These are phyloP conservation scores for Calephelis virginiensis DNA, from an alignment of 1,140 invertebrate genomes.

Conservation along the genomic window DNA sequence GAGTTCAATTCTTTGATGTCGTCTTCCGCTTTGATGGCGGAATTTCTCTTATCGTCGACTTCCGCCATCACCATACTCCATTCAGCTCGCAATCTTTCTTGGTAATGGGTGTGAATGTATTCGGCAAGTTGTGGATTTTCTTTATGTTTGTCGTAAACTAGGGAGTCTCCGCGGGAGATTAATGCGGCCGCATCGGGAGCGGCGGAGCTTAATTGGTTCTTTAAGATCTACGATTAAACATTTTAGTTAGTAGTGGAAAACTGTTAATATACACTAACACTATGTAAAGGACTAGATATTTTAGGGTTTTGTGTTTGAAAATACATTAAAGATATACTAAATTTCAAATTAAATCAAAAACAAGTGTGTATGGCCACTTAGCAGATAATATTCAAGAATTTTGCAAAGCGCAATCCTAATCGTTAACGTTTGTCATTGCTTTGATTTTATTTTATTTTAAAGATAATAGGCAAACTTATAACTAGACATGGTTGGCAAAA, in stretches of 20 bases:
- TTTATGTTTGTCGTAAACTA: conserved; percentile 80
- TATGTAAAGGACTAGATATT: no score
- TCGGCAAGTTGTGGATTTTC: conserved; percentile 78
- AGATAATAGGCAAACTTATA: no score
- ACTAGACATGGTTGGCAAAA: no score
- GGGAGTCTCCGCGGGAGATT: conserved; percentile 87
- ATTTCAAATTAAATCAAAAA: no score
- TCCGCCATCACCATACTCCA: conserved; percentile 85
- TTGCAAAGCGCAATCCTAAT: not conserved
- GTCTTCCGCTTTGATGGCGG: conserved; percentile 81
- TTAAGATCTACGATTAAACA: conserved; percentile 76
- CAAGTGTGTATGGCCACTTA: no score
- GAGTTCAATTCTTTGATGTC: conserved; percentile 74
- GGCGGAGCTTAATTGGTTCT: conserved; percentile 81
- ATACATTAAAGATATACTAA: no score
- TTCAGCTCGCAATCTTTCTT: conserved; percentile 81
- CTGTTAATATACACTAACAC: no score
- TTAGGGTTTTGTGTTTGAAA: no score
- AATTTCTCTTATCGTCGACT: conserved; percentile 79
- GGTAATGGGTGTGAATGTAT: conserved; percentile 79
- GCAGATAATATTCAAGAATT: no score
- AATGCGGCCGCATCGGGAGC: conserved; percentile 89
- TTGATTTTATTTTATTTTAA: no score
- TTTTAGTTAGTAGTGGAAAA: not conserved
- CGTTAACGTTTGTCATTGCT: no score